Conservation (phyloP, 2,797 vertebrate species). For the Pangasius macronema region DNA sequence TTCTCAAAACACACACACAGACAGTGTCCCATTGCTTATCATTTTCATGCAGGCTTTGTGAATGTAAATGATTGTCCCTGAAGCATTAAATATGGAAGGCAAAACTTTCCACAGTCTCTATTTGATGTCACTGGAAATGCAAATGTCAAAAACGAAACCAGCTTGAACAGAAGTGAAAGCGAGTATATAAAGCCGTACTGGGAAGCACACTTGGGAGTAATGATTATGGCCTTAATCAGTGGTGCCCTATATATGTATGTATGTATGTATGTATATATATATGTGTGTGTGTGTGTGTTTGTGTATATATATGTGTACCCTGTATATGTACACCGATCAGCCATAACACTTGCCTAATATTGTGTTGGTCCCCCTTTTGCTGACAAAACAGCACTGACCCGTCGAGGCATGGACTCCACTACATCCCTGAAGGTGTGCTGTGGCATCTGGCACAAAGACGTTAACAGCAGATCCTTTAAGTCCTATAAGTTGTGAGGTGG, state of each 20-base stretch:
- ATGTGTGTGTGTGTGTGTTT: no score
- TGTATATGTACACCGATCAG: no score
- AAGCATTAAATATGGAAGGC: neutral
- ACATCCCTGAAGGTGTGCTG: no score
- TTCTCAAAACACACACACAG: neutral
- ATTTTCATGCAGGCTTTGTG: neutral
- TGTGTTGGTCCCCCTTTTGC: no score
- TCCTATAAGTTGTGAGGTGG: no score
- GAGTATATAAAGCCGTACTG: neutral
- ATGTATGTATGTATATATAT: neutral
- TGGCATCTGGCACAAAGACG: no score
- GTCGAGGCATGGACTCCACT: no score
- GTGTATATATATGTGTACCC: no score
- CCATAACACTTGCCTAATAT: no score
- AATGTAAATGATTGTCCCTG: neutral
- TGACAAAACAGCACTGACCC: no score
- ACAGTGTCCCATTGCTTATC: neutral
- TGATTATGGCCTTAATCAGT: neutral
- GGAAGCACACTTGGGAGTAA: neutral
- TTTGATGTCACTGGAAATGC: neutral
- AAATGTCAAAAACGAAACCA: neutral
- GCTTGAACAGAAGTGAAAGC: neutral
- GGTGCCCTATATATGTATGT: neutral
- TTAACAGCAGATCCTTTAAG: no score
- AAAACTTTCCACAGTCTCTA: neutral